Conservation (phyloP, 2,113 vertebrate genomes). For the Serilophus lunatus region DNA sequence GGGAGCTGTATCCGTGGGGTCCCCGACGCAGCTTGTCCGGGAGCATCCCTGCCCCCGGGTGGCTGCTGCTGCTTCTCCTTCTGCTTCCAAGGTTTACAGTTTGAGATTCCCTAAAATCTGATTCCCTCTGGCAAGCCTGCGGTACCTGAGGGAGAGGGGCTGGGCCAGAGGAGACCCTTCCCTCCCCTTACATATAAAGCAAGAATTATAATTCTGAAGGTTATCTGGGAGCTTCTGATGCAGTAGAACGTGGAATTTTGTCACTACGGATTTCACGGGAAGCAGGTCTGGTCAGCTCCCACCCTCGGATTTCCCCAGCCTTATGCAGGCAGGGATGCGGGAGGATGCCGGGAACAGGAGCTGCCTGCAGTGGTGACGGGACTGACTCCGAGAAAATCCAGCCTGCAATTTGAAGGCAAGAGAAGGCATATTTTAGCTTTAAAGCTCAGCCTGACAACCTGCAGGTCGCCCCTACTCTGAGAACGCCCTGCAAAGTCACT, state of each 20-base stretch:
- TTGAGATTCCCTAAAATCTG: neutral
- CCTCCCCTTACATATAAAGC: neutral
- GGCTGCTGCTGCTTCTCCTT: neutral
- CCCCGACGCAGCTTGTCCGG: rapidly evolving
- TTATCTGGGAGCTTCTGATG: neutral
- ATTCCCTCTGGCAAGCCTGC: rapidly evolving
- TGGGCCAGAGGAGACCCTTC: neutral
- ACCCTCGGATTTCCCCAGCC: neutral
- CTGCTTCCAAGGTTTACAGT: neutral
- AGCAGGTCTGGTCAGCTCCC: neutral
- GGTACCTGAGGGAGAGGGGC: rapidly evolving
- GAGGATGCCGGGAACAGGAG: neutral
- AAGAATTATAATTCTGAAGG: neutral
- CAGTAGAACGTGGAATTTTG: neutral
- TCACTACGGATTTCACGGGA: neutral
- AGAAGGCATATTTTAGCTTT: neutral
- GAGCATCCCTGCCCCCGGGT: neutral
- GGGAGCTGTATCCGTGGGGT: rapidly evolving
- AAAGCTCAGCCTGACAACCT: neutral
- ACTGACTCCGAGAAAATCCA: neutral
- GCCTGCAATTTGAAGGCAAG: neutral
- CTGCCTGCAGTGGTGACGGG: neutral
- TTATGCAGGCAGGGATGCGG: neutral
- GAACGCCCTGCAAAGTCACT: neutral
- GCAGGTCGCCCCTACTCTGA: neutral